These are phyloP conservation scores for Perithous albicinctus DNA, from an alignment of 2,888 invertebrate species.

Conservation along the genomic window DNA sequence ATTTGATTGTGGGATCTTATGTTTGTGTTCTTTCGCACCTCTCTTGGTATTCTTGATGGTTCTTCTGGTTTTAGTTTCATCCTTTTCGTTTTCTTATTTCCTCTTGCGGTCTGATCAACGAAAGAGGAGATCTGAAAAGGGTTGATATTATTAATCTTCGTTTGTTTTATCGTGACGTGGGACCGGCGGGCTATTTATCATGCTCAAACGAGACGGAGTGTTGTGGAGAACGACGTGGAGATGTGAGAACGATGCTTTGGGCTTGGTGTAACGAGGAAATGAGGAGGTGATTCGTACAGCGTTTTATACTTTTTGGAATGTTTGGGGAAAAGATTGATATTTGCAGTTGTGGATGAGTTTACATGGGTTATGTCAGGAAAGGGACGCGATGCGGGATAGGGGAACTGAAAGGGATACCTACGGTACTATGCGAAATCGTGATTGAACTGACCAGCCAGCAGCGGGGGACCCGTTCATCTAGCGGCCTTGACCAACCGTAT, in stretches of 20 bases:
- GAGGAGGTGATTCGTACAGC: too few relatives aligned
- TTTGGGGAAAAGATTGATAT: background rate
- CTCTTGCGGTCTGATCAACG: background rate
- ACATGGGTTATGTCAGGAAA: too few relatives aligned
- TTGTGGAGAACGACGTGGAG: background rate
- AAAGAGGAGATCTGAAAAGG: background rate
- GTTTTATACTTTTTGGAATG: too few relatives aligned
- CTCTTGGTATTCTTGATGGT: background rate
- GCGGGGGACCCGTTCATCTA: conserved; percentile 49
- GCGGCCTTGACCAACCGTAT: conserved; percentile 58
- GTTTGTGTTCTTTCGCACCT: background rate
- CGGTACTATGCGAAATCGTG: conserved; percentile 45
- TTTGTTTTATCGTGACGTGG: conserved; percentile 55
- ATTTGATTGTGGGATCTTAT: background rate
- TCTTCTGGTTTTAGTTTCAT: background rate
- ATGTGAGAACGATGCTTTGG: background rate
- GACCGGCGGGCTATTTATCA: conserved; percentile 50
- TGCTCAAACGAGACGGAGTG: background rate
- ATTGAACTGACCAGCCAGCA: conserved; percentile 48
- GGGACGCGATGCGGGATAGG: too few relatives aligned
- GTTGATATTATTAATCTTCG: conserved; percentile 61
- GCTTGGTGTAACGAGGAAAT: conserved; percentile 40
- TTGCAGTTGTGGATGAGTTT: too few relatives aligned
- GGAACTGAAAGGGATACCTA: background rate
- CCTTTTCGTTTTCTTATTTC: too few relatives aligned